Percentiles rank a stretch among this genome's conserved stretches.
Evolutionary conservation across 2,888 invertebrate species (phyloP).

Genomic region (Cryptosula pallasiana): DNA sequence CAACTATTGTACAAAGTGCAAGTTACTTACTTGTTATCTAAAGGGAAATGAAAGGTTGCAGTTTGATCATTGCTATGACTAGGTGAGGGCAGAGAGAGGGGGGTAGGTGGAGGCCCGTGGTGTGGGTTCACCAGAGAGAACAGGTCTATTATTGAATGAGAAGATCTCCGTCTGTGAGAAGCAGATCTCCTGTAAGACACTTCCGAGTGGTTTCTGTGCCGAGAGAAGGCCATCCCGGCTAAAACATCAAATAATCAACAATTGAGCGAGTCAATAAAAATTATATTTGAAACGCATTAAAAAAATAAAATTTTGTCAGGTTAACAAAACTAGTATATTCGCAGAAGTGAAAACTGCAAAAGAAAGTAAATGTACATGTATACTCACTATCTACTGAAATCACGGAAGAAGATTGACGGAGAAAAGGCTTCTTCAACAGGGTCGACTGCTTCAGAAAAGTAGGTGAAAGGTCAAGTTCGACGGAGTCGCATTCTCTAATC

Average conservation of each 20-base stretch:
- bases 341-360: background rate
- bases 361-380: background rate
- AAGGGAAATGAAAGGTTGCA: background rate
- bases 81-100: constrained; percentile 1
- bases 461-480: constrained; percentile 53
- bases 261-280: too few relatives aligned
- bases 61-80: background rate
- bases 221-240: background rate
- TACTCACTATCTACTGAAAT: constrained; percentile 18
- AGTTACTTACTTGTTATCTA: background rate
- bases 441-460: constrained; percentile 27
- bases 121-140: background rate
- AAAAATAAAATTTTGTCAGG: too few relatives aligned
- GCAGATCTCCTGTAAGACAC: background rate
- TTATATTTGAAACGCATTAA: too few relatives aligned
- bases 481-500: constrained; percentile 65
- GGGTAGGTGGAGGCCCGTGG: background rate
- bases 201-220: constrained; percentile 17
- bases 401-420: constrained; percentile 10
- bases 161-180: constrained; percentile 9
- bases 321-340: too few relatives aligned
- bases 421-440: background rate
- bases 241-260: background rate
- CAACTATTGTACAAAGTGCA: too few relatives aligned
- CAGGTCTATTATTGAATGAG: constrained; percentile 8